A percentile compares a stretch with the other conserved stretches of the same genome.
phyloP scores from a whole-genome alignment of 2,113 vertebrate genomes.

The Opisthocomus hoazin region DNA sequence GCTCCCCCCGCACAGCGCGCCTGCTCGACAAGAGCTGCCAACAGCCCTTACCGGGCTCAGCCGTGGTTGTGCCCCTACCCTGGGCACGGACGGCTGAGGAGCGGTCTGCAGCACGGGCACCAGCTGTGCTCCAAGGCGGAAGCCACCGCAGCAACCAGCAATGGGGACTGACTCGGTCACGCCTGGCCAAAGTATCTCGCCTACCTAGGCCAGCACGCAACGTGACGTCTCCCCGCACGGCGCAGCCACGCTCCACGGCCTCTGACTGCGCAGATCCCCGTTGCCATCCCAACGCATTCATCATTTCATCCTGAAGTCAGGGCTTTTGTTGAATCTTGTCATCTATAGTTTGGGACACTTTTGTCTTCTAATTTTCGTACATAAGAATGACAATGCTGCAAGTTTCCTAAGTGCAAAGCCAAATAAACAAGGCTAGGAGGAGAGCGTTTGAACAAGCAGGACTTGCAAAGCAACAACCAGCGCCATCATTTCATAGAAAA shows the following conservation, averaged over 20 bases:
- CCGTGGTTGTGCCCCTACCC: accelerated
- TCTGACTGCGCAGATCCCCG: neutral
- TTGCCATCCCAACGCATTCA: neutral
- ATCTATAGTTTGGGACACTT: slow-evolving; percentile 11
- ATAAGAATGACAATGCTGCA: neutral
- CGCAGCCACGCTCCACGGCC: accelerated
- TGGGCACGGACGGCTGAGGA: neutral
- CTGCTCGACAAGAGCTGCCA: neutral
- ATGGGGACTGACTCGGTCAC: neutral
- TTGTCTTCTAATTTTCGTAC: slow-evolving; percentile 34
- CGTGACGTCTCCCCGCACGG: neutral
- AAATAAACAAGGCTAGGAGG: neutral
- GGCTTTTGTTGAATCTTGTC: neutral
- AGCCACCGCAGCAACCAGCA: neutral
- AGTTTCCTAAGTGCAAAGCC: neutral
- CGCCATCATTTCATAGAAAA: neutral
- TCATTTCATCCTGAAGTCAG: neutral
- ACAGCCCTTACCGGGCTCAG: too few species aligned
- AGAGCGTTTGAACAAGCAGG: neutral
- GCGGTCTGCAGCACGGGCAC: neutral
- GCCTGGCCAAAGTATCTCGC: neutral
- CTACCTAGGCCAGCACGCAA: neutral
- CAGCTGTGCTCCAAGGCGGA: neutral
- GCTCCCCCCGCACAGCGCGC: neutral
- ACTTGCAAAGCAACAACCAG: neutral